Base-by-base conservation (phyloP, 2,888 invertebrate species). In the Coelopa pilipes region DNA sequence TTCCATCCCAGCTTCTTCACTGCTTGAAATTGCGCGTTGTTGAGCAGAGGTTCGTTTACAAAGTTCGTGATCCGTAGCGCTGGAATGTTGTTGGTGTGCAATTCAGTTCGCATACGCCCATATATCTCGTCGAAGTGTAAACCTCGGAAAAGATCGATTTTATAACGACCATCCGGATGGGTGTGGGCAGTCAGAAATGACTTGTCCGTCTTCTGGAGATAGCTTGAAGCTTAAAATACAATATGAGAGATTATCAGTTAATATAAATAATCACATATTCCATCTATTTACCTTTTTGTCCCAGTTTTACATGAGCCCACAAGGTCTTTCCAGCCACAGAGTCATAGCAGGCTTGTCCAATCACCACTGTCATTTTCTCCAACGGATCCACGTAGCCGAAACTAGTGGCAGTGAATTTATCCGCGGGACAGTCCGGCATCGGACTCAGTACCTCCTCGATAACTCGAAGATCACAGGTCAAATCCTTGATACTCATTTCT, bases 261-360 rank as follows among this genome's bases (percentile, higher is more conserved):
- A n/a, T 15, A 10, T 50, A 24, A 21, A 53, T 17, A 53, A 10
- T 17, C 13, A 17, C 15, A 24, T 10, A 46, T 17, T 34, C 4
- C 2, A 12, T 15, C 15, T 19, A 53, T 21, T 75, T 74, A 76
- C 76, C 67, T 21, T 60, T 70, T 47, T 75, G 73, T 0, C 81
- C 80, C 49, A 80, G 50, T 19, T 80, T 80, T 5, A 82, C 71
- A 67, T 84, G 83, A 12, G 80, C 81, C 67, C 82, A 84, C 19
- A 80, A 67, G 0, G 82, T 82, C 12, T 78, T 76, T 2, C 83
- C 84, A 1, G 73, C 75, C 7, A 68, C 50, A 11, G 75, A 77
- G 46, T 79, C 77, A 49, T 82, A 83, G 73, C 84, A 84, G 0
- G 83, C 80, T 72, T 83, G 83, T 7, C 83, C 84, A 19, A 81